Evolutionary conservation across 1,140 invertebrate species (phyloP).

Genomic region (Drosophila arawakana): DNA sequence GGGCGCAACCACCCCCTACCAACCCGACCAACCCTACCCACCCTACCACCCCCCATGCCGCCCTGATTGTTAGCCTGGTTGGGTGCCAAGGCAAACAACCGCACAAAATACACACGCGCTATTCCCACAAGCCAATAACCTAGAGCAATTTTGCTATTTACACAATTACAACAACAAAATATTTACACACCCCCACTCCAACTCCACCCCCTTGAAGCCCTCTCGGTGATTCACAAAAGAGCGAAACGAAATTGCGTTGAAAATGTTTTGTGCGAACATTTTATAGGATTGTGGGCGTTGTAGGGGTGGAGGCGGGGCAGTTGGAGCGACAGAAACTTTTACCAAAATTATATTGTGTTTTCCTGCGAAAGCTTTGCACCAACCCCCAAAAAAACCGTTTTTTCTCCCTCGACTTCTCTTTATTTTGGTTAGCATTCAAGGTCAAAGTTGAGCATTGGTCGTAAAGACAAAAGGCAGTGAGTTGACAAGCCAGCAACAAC

Average conservation of each 20-base stretch:
- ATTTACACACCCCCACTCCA: slow-evolving; percentile 26
- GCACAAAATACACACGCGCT: slow-evolving; percentile 55
- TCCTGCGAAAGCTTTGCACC: slow-evolving; percentile 20
- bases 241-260: slow-evolving; percentile 71
- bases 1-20: slow-evolving; percentile 26
- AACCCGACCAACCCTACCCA: not conserved
- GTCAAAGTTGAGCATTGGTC: slow-evolving; percentile 66
- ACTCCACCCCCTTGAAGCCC: slow-evolving; percentile 1
- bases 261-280: slow-evolving; percentile 53
- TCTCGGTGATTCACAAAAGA: slow-evolving; percentile 13
- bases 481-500: not conserved
- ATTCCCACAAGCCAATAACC: slow-evolving; percentile 72
- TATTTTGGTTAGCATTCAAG: slow-evolving; percentile 63
- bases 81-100: slow-evolving; percentile 55
- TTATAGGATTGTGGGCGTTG: not conserved
- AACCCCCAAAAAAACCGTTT: slow-evolving; percentile 4
- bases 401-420: slow-evolving; percentile 10
- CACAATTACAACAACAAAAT: slow-evolving; percentile 72
- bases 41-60: not conserved
- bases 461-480: slow-evolving; percentile 56
- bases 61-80: not conserved
- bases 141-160: slow-evolving; percentile 74
- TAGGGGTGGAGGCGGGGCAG: not conserved
- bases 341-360: slow-evolving; percentile 57
- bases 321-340: slow-evolving; percentile 44